Percentiles rank a stretch among this genome's conserved stretches.
These are phyloP conservation scores for Sebastes wilsoni DNA, from an alignment of 2,797 vertebrate species.

Conservation along the genomic window DNA sequence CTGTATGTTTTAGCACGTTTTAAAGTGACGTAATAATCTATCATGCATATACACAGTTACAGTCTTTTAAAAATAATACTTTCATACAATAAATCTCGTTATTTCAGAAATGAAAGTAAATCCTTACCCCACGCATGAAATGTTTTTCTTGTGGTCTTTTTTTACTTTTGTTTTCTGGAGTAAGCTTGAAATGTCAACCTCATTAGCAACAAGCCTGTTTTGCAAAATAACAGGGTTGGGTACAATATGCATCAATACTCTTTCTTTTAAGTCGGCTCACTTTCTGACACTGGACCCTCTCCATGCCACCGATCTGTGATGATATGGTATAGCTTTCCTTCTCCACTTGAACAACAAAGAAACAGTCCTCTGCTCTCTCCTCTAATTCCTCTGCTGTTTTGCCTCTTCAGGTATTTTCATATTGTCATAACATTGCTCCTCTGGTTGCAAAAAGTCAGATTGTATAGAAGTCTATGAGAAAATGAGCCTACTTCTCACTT, in stretches of 20 bases:
- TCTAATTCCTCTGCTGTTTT: too few relatives aligned
- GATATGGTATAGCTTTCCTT: neutral
- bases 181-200: slow-evolving; percentile 46
- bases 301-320: neutral
- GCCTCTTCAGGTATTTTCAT: neutral
- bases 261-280: neutral
- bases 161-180: neutral
- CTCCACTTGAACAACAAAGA: neutral
- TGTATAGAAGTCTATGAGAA: too few relatives aligned
- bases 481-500: too few relatives aligned
- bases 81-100: neutral
- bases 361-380: neutral
- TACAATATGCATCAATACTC: neutral
- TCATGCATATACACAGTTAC: fast-evolving
- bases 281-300: neutral
- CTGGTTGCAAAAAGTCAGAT: too few relatives aligned
- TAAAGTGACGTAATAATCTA: too few relatives aligned
- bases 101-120: neutral
- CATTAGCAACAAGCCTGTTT: slow-evolving; percentile 31
- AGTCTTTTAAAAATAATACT: neutral
- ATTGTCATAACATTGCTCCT: neutral
- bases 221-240: neutral
- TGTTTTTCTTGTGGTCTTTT: neutral
- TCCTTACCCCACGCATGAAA: neutral
- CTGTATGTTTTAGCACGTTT: too few relatives aligned